These are phyloP conservation scores for Melangyna quadrimaculata DNA, from an alignment of 2,888 invertebrate genomes.

Conservation along the genomic window DNA sequence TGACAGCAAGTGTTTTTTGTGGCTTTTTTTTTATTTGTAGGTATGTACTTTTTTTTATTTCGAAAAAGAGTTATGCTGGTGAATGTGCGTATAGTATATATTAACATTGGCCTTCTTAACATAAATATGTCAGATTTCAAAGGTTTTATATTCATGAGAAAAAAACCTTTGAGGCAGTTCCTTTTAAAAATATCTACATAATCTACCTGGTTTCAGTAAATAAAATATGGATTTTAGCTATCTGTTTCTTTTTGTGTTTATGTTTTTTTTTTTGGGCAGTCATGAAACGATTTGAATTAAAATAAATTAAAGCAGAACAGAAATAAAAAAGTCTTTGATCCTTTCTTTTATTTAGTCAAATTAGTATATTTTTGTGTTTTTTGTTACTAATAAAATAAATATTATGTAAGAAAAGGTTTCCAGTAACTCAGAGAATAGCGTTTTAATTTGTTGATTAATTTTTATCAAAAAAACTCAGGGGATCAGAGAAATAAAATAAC, in stretches of 20 bases:
- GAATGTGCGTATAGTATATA: too few relatives aligned
- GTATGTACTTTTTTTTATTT: background rate
- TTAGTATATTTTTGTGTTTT: too few relatives aligned
- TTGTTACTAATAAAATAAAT: too few relatives aligned
- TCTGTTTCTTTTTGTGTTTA: background rate
- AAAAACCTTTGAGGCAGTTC: background rate
- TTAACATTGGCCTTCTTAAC: background rate
- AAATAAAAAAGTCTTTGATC: background rate
- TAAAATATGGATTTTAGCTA: background rate
- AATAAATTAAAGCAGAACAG: background rate
- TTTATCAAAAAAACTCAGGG: too few relatives aligned
- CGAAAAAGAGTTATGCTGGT: background rate
- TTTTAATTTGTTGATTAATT: too few relatives aligned
- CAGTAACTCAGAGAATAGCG: too few relatives aligned
- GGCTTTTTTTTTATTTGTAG: background rate
- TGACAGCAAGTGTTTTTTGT: constrained; percentile 21
- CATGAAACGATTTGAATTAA: background rate
- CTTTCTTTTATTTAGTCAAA: too few relatives aligned
- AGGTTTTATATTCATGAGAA: background rate
- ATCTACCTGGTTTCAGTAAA: background rate
- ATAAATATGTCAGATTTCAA: constrained; percentile 9
- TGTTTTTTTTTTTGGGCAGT: background rate
- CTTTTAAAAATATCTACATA: background rate
- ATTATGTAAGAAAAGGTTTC: too few relatives aligned
- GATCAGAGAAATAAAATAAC: too few relatives aligned